Evolutionary conservation across 1,140 invertebrate genomes (phyloP).

Genomic region (Sitophilus oryzae): DNA sequence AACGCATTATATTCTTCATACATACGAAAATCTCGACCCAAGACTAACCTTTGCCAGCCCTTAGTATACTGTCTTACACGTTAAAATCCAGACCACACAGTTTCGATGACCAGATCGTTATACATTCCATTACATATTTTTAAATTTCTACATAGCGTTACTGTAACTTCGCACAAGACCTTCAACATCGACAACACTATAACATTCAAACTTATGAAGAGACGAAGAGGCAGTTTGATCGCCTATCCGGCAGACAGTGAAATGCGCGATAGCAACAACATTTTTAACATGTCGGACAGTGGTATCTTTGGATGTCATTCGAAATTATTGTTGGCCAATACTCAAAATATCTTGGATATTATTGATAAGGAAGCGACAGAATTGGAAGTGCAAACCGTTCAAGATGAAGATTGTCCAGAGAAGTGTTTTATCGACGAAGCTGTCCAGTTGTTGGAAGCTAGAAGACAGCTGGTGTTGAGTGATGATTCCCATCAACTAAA

Average conservation of each 20-base stretch:
- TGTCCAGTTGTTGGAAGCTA: constrained; percentile 53
- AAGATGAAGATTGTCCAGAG: constrained; percentile 72
- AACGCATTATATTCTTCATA: no score
- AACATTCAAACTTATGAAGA: constrained; percentile 80
- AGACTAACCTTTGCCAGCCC: no score
- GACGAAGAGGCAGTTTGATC: constrained; percentile 69
- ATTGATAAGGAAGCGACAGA: constrained; percentile 67
- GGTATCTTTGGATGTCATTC: constrained; percentile 51
- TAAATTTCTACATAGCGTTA: constrained; percentile 41
- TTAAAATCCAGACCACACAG: no score
- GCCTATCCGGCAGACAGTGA: constrained; percentile 57
- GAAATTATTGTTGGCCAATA: constrained; percentile 71
- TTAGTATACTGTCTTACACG: no score
- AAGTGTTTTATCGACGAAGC: constrained; percentile 80
- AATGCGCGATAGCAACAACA: constrained; percentile 26
- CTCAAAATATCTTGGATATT: constrained; percentile 58
- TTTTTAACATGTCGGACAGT: constrained; percentile 49
- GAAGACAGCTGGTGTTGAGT: constrained; percentile 25
- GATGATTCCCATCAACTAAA: neutral
- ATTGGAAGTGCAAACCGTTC: constrained; percentile 57
- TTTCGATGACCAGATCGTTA: no score
- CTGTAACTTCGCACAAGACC: constrained; percentile 51
- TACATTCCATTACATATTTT: neutral
- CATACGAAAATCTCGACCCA: no score
- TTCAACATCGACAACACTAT: constrained; percentile 66